Percentiles rank a stretch among this genome's conserved stretches.
phyloP scores from a whole-genome alignment of 1,140 invertebrate species.

The Brachystomella parvula region DNA sequence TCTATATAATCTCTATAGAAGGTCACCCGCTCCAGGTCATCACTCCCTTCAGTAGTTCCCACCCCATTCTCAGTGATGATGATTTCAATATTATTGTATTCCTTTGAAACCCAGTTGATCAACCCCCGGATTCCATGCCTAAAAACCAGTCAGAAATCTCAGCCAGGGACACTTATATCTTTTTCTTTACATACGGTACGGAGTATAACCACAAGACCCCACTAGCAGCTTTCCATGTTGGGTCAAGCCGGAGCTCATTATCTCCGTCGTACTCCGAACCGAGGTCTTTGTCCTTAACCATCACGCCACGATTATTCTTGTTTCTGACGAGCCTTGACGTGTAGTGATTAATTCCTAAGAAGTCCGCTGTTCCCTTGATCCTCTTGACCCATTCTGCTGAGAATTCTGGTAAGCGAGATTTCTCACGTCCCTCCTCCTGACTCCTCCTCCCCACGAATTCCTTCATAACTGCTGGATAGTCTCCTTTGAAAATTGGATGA shows the following conservation, averaged over 20 bases:
- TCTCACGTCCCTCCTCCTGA: conserved; percentile 16
- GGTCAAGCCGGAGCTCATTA: not conserved
- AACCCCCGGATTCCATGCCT: not conserved
- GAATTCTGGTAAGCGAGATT: conserved; percentile 24
- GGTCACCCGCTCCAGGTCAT: conserved; percentile 49
- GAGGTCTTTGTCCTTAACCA: too few species aligned
- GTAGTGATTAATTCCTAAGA: conserved; percentile 5
- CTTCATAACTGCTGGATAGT: conserved; percentile 42
- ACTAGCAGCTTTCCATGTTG: not conserved
- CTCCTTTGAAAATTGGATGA: conserved; percentile 26
- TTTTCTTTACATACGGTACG: not conserved
- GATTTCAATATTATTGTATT: not conserved
- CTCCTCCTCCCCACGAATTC: conserved; percentile 25
- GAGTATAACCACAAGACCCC: not conserved
- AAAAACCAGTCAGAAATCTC: too few species aligned
- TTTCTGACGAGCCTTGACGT: not conserved
- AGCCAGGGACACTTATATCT: too few species aligned
- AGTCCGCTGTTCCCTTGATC: conserved; percentile 29
- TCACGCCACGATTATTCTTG: not conserved
- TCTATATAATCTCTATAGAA: conserved; percentile 55
- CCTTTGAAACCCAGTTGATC: not conserved
- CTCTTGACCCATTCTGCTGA: conserved; percentile 1
- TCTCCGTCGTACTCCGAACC: not conserved
- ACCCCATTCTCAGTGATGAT: conserved; percentile 6
- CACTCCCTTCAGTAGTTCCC: not conserved